Percentiles rank a stretch among this genome's conserved stretches.
Conservation (phyloP, 2,888 invertebrate genomes). For the Nomada flava region DNA sequence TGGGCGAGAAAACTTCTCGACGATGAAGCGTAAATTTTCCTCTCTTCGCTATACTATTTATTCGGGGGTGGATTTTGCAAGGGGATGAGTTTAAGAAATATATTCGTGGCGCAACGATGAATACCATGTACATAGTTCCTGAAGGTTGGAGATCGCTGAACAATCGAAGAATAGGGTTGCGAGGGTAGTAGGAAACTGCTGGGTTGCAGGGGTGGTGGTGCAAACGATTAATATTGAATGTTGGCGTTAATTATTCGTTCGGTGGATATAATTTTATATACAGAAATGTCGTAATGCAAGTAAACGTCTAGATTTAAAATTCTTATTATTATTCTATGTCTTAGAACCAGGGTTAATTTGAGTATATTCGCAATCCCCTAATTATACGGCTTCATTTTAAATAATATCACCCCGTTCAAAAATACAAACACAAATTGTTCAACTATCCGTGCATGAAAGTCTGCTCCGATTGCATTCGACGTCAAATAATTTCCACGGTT, state of each 20-base stretch:
- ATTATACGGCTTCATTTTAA: too few species aligned
- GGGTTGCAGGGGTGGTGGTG: not conserved
- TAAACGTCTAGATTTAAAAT: too few species aligned
- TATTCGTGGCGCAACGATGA: not conserved
- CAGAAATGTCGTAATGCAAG: too few species aligned
- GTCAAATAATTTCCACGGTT: too few species aligned
- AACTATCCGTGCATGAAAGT: too few species aligned
- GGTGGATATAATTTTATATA: not conserved
- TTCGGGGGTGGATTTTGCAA: not conserved
- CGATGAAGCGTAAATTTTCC: not conserved
- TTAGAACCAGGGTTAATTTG: too few species aligned
- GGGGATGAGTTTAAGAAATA: not conserved
- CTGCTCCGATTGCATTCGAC: too few species aligned
- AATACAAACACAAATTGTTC: too few species aligned
- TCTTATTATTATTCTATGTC: too few species aligned
- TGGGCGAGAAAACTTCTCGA: slow-evolving; percentile 6
- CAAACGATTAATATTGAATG: not conserved
- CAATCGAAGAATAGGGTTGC: not conserved
- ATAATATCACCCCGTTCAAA: too few species aligned
- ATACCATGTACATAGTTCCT: not conserved
- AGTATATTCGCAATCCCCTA: too few species aligned
- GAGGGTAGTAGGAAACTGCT: not conserved
- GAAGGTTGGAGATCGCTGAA: slow-evolving; percentile 42
- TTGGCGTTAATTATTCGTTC: not conserved
- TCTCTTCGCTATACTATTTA: not conserved